Conservation (phyloP, 2,113 vertebrate species). For the Psilopsiagon aurifrons region DNA sequence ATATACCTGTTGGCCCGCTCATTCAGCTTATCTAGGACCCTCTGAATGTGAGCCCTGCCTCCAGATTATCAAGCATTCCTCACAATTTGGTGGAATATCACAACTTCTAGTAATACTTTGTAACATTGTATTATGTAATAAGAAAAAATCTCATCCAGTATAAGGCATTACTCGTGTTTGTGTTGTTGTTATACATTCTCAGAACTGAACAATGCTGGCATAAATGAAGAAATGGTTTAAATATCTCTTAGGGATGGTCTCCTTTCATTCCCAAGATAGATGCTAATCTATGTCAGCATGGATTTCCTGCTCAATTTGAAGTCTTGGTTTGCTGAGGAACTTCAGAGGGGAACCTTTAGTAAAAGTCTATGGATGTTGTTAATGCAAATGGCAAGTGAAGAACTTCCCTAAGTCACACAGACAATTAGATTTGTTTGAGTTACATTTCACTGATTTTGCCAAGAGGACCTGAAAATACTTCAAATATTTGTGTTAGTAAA, state of each 20-base stretch:
- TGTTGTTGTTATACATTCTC: not conserved
- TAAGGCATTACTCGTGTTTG: not conserved
- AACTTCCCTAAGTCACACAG: slow-evolving; percentile 12
- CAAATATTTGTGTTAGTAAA: slow-evolving; percentile 82
- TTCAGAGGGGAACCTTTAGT: not conserved
- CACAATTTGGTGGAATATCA: not conserved
- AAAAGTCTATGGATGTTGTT: not conserved
- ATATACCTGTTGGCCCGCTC: not conserved
- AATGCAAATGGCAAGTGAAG: not conserved
- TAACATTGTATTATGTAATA: not conserved
- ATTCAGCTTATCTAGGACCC: not conserved
- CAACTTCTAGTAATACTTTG: not conserved
- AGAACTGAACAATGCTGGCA: not conserved
- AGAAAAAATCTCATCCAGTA: not conserved
- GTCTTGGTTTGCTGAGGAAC: not conserved
- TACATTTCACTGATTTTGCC: slow-evolving; percentile 70
- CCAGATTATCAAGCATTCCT: not conserved
- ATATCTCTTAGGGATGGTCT: not conserved
- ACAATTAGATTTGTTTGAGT: slow-evolving; percentile 61
- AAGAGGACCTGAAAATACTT: slow-evolving; percentile 77
- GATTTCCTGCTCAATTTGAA: not conserved
- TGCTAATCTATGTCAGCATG: not conserved
- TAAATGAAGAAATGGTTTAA: not conserved
- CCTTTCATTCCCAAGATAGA: not conserved
- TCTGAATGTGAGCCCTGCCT: not conserved